A percentile compares a stretch with the other conserved stretches of the same genome.
phyloP scores from a whole-genome alignment of 2,888 invertebrate species.

The Beris morrisii region DNA sequence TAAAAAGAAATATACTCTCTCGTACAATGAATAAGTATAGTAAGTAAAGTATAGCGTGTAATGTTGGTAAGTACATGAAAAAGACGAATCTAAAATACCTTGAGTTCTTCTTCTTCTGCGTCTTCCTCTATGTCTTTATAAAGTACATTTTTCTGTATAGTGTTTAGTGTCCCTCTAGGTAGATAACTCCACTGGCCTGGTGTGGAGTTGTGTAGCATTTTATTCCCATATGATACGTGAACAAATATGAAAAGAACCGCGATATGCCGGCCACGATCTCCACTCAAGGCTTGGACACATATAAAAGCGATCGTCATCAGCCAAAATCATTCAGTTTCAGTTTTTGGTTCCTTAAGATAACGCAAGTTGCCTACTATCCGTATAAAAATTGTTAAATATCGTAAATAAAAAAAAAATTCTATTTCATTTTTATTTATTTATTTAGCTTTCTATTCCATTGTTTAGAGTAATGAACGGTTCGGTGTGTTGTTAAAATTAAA shows the following conservation, averaged over 20 bases:
- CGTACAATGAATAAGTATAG: too few relatives aligned
- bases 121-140: too few relatives aligned
- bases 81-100: too few relatives aligned
- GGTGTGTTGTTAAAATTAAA: not conserved
- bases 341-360: slow-evolving; percentile 36
- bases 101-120: too few relatives aligned
- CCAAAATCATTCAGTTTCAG: slow-evolving; percentile 38
- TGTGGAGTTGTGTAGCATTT: slow-evolving; percentile 14
- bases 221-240: slow-evolving; percentile 1
- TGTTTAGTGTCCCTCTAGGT: slow-evolving; percentile 4
- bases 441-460: not conserved
- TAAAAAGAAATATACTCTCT: too few relatives aligned
- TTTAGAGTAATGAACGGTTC: too few relatives aligned
- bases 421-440: not conserved
- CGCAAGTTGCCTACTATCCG: not conserved
- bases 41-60: too few relatives aligned
- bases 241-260: slow-evolving; percentile 8
- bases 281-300: slow-evolving; percentile 32
- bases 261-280: slow-evolving; percentile 22
- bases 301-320: slow-evolving; percentile 37
- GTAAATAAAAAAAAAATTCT: not conserved
- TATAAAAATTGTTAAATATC: not conserved
- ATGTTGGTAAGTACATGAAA: too few relatives aligned
- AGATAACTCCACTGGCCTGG: not conserved
- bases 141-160: too few relatives aligned